These are phyloP conservation scores for Dolichallabes microphthalmus DNA, from an alignment of 2,113 vertebrate species.

Conservation along the genomic window DNA sequence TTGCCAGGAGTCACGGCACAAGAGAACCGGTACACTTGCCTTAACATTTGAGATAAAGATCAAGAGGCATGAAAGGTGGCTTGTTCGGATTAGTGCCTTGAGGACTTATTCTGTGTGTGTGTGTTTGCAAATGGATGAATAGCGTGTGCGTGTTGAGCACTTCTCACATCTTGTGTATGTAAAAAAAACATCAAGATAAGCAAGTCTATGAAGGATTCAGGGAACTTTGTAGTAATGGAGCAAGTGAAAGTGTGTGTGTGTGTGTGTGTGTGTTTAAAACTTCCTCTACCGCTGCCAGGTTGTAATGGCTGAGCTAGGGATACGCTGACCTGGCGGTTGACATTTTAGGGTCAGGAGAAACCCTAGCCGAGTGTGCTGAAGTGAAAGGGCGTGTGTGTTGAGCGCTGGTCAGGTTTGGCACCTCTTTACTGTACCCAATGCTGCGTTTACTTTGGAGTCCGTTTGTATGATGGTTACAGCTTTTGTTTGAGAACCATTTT, in stretches of 20 bases:
- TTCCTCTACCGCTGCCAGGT: conserved; percentile 26
- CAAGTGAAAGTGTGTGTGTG: conserved; percentile 12
- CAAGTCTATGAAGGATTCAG: not conserved
- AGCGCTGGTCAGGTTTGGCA: conserved; percentile 12
- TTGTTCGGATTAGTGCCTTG: conserved; percentile 26
- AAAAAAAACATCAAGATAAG: conserved; percentile 25
- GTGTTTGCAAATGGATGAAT: conserved; percentile 14
- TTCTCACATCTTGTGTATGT: not conserved
- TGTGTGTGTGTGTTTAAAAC: conserved; percentile 2
- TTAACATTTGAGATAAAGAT: conserved; percentile 33
- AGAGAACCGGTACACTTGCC: conserved; percentile 16
- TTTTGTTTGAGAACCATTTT: not conserved
- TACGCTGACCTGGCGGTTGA: conserved; percentile 4
- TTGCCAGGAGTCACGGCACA: conserved; percentile 7
- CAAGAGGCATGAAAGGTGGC: conserved; percentile 19
- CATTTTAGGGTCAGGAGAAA: conserved; percentile 39
- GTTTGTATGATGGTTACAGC: not conserved
- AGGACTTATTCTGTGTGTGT: conserved; percentile 25
- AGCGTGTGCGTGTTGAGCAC: not conserved
- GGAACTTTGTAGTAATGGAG: not conserved
- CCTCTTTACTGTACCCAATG: conserved; percentile 30
- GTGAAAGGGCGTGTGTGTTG: conserved; percentile 21
- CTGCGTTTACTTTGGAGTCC: conserved; percentile 26
- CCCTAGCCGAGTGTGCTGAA: conserved; percentile 18
- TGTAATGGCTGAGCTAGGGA: conserved; percentile 30